These are phyloP conservation scores for Channa striata DNA, from an alignment of 2,797 vertebrate species.

Conservation along the genomic window DNA sequence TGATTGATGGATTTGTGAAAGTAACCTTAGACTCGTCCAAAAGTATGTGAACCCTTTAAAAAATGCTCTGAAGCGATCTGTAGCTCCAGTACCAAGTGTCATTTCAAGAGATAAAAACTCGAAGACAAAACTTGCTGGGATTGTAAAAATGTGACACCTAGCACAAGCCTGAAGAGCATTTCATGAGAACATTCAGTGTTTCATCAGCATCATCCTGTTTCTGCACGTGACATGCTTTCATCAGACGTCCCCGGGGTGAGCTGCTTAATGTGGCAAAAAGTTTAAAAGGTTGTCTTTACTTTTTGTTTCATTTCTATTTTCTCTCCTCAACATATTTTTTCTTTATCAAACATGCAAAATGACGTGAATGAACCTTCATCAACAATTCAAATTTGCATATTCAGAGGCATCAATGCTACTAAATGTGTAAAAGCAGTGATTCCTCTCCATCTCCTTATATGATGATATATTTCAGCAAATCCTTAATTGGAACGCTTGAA, in stretches of 20 bases:
- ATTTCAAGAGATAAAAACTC: constrained; percentile 5
- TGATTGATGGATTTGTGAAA: neutral
- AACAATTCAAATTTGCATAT: neutral
- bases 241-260: neutral
- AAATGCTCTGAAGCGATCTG: neutral
- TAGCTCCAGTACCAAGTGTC: neutral
- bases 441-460: neutral
- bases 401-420: neutral
- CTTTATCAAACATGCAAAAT: neutral
- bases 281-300: constrained; percentile 3
- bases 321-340: neutral
- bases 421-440: neutral
- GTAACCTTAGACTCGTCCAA: neutral
- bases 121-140: neutral
- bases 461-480: constrained; percentile 4
- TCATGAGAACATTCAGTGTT: constrained; percentile 17
- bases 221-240: neutral
- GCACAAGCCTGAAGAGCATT: constrained; percentile 9
- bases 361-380: neutral
- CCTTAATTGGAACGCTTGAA: constrained; percentile 17
- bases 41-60: neutral
- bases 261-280: neutral
- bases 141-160: constrained; percentile 8
- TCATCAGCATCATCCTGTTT: constrained; percentile 6
- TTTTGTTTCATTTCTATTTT: neutral